Evolutionary conservation across 2,113 vertebrate species (phyloP), one percentile per base, ranked within the genome.

Genomic region (Tretioscincus oriximinensis): DNA sequence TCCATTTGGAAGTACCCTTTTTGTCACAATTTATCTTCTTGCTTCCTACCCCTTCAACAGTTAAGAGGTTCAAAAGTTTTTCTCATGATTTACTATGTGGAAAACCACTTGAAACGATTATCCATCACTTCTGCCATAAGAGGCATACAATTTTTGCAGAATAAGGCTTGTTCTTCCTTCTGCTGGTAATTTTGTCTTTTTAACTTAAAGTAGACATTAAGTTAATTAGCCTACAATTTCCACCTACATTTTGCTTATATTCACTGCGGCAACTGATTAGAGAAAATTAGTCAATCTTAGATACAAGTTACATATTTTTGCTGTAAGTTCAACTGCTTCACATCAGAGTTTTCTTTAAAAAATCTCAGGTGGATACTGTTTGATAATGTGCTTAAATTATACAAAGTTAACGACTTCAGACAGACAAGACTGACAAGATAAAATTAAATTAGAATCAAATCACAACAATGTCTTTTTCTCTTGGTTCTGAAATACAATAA

Each of bases 381-480:
- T 51, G 49, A 16, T 58, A 54, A 73, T n/a, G 47, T 81, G 8
- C 60, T 82, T 66, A 16, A 75, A 65, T 51, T 72, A 79, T 21
- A 47, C n/a, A 68, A 84, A 87, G 70, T 81, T 76, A 77, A 83
- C 5, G 0, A 3, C 24, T 54, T 28, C 28, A 74, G 31, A 76
- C 10, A 26, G 21, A 7, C 7, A 16, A 0, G 10, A 1, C 65
- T 35, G 49, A 26, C 12, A 78, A 0, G 2, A 6, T 6, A 64
- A 7, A 65, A 82, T 76, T n/a, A 81, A 83, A 35, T 68, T 71
- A 49, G 12, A 3, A 6, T 1, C 20, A 31, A 35, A 1, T 28
- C 64, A 70, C 81, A 76, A 26, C 0, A 22, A 1, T 31, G 11
- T 1, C 2, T 2, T 0, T 9, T 21, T 51, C 18, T 76, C 28